Conservation (phyloP, 2,113 vertebrate species). For the Phylloscopus whistleri region DNA sequence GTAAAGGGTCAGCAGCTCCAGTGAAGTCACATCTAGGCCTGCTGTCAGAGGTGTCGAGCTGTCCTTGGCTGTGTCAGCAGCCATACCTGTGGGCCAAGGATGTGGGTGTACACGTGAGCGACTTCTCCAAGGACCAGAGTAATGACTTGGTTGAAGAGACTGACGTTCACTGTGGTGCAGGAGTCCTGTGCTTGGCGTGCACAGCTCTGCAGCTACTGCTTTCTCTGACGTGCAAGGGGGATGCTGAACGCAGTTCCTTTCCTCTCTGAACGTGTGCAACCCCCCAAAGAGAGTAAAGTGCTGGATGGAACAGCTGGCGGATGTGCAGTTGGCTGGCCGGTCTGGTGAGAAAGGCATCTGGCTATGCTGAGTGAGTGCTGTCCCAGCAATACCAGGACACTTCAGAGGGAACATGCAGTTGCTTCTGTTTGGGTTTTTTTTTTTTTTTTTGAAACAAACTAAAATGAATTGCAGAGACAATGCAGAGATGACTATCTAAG, state of each 20-base stretch:
- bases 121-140: constrained; percentile 11
- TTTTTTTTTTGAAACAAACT: not conserved
- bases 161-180: not conserved
- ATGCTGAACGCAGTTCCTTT: not conserved
- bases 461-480: not conserved
- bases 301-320: not conserved
- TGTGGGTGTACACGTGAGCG: not conserved
- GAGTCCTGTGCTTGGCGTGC: not conserved
- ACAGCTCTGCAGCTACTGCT: constrained; percentile 30
- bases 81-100: constrained; percentile 17
- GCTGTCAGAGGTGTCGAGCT: constrained; percentile 1
- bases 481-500: not conserved
- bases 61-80: not conserved
- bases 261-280: not conserved
- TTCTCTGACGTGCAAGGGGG: constrained; percentile 9
- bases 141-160: not conserved
- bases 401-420: not conserved
- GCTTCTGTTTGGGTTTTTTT: not conserved
- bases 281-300: not conserved
- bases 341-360: not conserved
- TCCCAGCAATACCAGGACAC: not conserved
- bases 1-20: not conserved
- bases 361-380: not conserved
- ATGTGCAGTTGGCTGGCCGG: not conserved
- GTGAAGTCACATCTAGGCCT: not conserved